phyloP scores from a whole-genome alignment of 2,113 vertebrate genomes.

The pig (Sus scrofa) region T2T-Sscrofa CM000824.6:60666001-60666500 shows the following conservation, averaged over 20 bases:
- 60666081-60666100: too few relatives aligned
- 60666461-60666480: neutral
- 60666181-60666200: too few relatives aligned
- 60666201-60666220: too few relatives aligned
- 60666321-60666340: conserved; percentile 59
- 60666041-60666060: neutral
- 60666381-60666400: neutral
- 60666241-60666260: too few relatives aligned
- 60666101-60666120: too few relatives aligned
- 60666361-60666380: conserved; percentile 53
- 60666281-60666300: too few relatives aligned
- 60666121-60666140: too few relatives aligned
- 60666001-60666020: neutral
- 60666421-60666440: conserved; percentile 9
- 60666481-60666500: neutral
- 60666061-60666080: too few relatives aligned
- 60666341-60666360: conserved; percentile 22
- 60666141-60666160: too few relatives aligned
- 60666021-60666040: conserved; percentile 56
- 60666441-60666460: neutral
- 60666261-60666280: too few relatives aligned
- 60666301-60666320: neutral
- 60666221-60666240: too few relatives aligned
- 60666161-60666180: too few relatives aligned
- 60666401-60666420: conserved; percentile 12